Percentiles rank a stretch among this genome's conserved stretches.
These are phyloP conservation scores for Xanthorhoe designata DNA, from an alignment of 2,888 invertebrate species.

Conservation along the genomic window DNA sequence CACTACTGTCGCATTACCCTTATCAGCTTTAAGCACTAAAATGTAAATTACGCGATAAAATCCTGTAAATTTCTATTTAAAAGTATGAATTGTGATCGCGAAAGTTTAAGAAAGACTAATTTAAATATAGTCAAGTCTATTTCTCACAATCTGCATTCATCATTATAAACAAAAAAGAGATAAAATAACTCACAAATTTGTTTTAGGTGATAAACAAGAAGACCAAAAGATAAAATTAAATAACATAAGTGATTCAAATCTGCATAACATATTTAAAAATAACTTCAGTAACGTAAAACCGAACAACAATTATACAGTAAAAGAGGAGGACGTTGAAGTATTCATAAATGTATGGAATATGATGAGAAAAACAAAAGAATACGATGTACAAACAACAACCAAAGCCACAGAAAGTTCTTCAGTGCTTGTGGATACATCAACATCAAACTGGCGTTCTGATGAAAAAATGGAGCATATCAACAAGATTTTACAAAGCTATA, in stretches of 20 bases:
- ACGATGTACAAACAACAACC: conserved; percentile 21
- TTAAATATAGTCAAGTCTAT: not conserved
- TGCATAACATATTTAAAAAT: conserved; percentile 23
- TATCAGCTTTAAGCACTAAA: too few species aligned
- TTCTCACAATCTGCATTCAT: not conserved
- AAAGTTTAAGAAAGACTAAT: too few species aligned
- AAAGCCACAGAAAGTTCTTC: conserved; percentile 1
- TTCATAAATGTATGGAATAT: conserved; percentile 22
- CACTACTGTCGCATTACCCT: too few species aligned
- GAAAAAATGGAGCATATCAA: conserved; percentile 48
- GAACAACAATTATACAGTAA: conserved; percentile 1
- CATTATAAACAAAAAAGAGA: not conserved
- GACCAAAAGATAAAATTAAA: conserved; percentile 17
- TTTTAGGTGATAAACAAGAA: conserved; percentile 23
- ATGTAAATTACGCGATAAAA: too few species aligned
- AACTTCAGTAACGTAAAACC: conserved; percentile 28
- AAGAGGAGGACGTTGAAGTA: conserved; percentile 11
- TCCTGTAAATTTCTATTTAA: too few species aligned
- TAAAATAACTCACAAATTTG: not conserved
- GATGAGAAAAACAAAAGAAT: conserved; percentile 15
- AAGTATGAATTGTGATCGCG: too few species aligned
- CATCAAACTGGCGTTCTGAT: not conserved
- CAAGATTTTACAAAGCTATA: conserved; percentile 50
- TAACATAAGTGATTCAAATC: conserved; percentile 13
- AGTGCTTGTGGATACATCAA: not conserved